Base-by-base conservation (phyloP, 1,140 invertebrate genomes). In the Drosophila melanica region DNA sequence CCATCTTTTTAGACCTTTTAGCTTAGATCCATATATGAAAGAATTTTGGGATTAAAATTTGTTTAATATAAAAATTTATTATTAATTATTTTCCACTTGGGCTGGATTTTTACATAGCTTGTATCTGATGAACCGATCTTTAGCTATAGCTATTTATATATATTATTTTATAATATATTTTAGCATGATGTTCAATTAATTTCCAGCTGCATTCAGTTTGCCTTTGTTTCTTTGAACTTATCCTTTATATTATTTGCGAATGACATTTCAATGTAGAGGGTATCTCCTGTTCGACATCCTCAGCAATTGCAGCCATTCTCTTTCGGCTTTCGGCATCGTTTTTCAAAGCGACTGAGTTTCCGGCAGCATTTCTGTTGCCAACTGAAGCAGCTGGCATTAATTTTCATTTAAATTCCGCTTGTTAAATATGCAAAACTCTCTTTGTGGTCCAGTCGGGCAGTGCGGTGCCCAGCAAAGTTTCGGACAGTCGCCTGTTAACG, bases 391-490 rank as follows among this genome's bases (percentile, higher is more conserved):
- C 59, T 79, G 57, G 66, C 78, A 84, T 84, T 85, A 84, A 84
- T 76, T 84, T 85, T 69, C 67, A 84, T 84, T 84, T 84, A 84
- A 84, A 84, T 84, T 84, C 76, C 77, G 69, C 72, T 76, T 65
- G 76, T 79, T 76, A 84, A 82, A 79, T 84, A 85, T 84, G 81
- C 81, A 79, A 69, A 75, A 70, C 47, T 60, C 59, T 77, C 57
- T 48, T 42, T 66, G 59, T 55, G 50, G 63, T 64, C 16, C 41
- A 42, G 27, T 35, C 50, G 50, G 27, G 33, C 51, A 54, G 35
- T 53, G 10, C 18, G 11, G 47, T n/a, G n/a, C 7, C 6, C n/a
- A 20, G 8, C 54, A 45, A 60, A 12, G n/a, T 35, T 18, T 57
- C 41, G 59, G 53, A 51, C 68, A 57, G 60, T 30, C 57, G 60